Percentiles rank a stretch among this genome's conserved stretches.
Conservation (phyloP, 2,888 invertebrate genomes). For the Dasypogon diadema region DNA sequence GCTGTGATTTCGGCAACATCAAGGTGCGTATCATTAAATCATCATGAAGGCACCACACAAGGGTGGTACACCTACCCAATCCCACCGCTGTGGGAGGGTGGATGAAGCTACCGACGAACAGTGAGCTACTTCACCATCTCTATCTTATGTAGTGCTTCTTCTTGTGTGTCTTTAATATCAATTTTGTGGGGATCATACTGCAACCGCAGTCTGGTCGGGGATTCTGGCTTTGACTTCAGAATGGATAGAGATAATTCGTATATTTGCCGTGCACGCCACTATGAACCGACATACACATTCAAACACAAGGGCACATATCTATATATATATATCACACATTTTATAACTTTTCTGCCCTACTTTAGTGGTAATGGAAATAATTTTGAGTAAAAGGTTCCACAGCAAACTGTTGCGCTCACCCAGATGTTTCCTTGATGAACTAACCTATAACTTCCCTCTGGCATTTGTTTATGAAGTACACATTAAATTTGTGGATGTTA, state of each 20-base stretch:
- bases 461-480: no score
- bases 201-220: slow-evolving; percentile 25
- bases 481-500: no score
- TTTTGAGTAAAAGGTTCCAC: slow-evolving; percentile 4
- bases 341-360: slow-evolving; percentile 8
- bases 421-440: slow-evolving; percentile 36
- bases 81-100: background rate
- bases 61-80: slow-evolving; percentile 28
- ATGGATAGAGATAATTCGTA: slow-evolving; percentile 25
- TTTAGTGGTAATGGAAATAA: slow-evolving; percentile 33
- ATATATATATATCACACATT: background rate
- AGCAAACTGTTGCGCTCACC: slow-evolving; percentile 37
- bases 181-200: slow-evolving; percentile 23
- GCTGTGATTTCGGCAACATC: slow-evolving; percentile 4
- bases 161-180: slow-evolving; percentile 29
- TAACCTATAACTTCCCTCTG: slow-evolving; percentile 8
- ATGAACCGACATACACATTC: no score
- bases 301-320: background rate
- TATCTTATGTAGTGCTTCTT: slow-evolving; percentile 8
- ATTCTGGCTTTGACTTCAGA: background rate
- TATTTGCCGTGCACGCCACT: background rate
- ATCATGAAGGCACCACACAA: slow-evolving; percentile 14
- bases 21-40: slow-evolving; percentile 37
- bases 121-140: background rate
- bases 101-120: background rate